These are phyloP conservation scores for Tauraco erythrolophus DNA, from an alignment of 2,113 vertebrate genomes.

Conservation along the genomic window DNA sequence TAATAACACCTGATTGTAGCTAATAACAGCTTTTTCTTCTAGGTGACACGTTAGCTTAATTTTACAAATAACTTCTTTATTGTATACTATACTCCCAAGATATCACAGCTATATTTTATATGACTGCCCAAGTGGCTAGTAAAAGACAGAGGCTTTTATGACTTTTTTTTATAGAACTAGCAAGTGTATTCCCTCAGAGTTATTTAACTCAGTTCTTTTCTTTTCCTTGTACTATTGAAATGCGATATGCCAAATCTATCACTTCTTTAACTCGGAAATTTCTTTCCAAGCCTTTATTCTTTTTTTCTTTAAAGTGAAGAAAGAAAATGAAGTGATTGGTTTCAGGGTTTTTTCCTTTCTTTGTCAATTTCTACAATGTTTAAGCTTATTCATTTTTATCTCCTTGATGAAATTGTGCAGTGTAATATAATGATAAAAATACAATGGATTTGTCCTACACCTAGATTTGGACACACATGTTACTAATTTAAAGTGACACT, in stretches of 20 bases:
- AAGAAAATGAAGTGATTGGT: background rate
- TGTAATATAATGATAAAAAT: background rate
- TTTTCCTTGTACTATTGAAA: background rate
- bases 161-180: background rate
- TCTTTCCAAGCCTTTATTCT: background rate
- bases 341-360: background rate
- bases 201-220: background rate
- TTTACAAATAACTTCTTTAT: background rate
- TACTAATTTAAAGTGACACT: background rate
- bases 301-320: background rate
- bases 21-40: background rate
- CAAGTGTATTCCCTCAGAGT: background rate
- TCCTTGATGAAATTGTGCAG: background rate
- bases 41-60: background rate
- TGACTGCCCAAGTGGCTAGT: background rate
- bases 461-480: fast-evolving
- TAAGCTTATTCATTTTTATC: background rate
- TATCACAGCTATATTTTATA: background rate
- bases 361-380: background rate
- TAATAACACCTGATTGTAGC: background rate
- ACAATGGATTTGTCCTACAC: background rate
- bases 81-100: background rate
- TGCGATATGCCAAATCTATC: background rate
- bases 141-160: background rate
- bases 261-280: background rate